Evolutionary conservation across 2,113 vertebrate species (phyloP).

Genomic region (Eupsittula cactorum): DNA sequence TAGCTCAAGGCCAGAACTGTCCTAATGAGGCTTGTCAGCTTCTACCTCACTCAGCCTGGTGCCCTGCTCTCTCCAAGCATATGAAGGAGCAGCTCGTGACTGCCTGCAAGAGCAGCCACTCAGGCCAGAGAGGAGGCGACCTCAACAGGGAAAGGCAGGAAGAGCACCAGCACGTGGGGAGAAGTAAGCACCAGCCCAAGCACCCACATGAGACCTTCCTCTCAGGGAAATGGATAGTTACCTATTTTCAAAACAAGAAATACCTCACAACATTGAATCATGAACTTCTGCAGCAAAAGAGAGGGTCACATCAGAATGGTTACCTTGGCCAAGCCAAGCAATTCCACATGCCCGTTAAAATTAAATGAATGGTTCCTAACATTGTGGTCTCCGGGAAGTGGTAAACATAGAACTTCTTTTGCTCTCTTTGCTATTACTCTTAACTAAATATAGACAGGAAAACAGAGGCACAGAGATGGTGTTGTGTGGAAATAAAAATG

Average conservation of each 20-base stretch:
- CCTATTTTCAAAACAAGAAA: background rate
- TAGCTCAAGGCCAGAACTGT: background rate
- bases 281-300: background rate
- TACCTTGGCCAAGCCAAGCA: background rate
- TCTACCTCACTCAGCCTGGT: background rate
- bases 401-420: background rate
- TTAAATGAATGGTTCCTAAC: background rate
- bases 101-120: background rate
- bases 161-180: background rate
- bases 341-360: rapidly evolving
- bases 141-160: rapidly evolving
- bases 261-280: background rate
- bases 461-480: background rate
- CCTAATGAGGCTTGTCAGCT: background rate
- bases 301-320: background rate
- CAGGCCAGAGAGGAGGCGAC: background rate
- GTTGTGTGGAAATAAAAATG: background rate
- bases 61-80: rapidly evolving
- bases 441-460: background rate
- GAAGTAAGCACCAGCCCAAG: rapidly evolving
- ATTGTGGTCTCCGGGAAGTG: rapidly evolving
- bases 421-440: background rate
- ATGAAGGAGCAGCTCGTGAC: background rate
- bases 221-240: background rate
- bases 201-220: background rate